Evolutionary conservation across 2,113 vertebrate genomes (phyloP).

Genomic region (Microcebus ravelobensis): DNA sequence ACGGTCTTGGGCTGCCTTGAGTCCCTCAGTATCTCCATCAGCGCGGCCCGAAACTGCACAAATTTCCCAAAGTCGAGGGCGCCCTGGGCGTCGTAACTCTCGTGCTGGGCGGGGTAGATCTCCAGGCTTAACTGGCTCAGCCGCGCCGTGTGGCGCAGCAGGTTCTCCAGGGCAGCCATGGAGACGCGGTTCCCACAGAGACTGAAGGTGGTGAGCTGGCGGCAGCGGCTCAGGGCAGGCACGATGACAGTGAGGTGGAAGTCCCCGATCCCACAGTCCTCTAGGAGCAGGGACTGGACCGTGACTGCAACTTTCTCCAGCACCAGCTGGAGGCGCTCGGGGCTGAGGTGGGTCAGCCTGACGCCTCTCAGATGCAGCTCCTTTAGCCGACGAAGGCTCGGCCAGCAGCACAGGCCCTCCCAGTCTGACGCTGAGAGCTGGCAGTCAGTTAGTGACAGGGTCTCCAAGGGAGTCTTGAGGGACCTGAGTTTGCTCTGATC

Average conservation of each 20-base stretch:
- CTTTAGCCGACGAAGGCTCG: neutral
- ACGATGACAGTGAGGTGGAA: neutral
- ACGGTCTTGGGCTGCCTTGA: neutral
- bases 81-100: neutral
- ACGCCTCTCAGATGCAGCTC: neutral
- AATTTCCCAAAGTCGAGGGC: fast-evolving
- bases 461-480: neutral
- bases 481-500: neutral
- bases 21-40: neutral
- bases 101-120: neutral
- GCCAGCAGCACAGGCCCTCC: neutral
- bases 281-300: neutral
- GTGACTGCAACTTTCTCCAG: neutral
- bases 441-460: neutral
- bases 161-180: fast-evolving
- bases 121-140: neutral
- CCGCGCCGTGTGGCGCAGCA: fast-evolving
- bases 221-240: neutral
- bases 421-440: neutral
- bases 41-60: neutral
- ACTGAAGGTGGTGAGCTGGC: neutral
- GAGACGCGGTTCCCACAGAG: neutral
- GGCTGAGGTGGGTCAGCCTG: fast-evolving
- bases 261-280: neutral
- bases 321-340: neutral